phyloP scores from a whole-genome alignment of 2,797 vertebrate species.

The Orientallactaga sibirica region DNA sequence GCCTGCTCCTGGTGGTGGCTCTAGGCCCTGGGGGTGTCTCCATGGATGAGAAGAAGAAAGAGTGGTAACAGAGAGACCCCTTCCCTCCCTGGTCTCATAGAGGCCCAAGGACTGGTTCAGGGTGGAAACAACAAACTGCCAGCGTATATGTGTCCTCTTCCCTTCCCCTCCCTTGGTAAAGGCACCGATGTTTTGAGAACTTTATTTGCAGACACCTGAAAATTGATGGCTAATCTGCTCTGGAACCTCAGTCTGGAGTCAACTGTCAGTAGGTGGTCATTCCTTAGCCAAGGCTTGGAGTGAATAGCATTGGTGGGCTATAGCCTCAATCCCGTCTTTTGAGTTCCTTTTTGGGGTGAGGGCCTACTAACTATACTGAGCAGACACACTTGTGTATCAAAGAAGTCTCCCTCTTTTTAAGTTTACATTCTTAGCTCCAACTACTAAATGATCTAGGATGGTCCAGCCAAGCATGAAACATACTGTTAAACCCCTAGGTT shows the following conservation, averaged over 20 bases:
- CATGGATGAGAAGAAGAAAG: slow-evolving; percentile 99
- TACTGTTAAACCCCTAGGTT: slow-evolving; percentile 48
- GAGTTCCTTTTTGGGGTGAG: slow-evolving; percentile 22
- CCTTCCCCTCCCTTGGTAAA: slow-evolving; percentile 82
- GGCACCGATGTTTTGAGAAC: slow-evolving; percentile 88
- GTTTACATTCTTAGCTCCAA: slow-evolving; percentile 82
- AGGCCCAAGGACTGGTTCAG: slow-evolving; percentile 81
- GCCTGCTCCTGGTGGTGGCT: slow-evolving; percentile 97
- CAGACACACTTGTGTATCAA: slow-evolving; percentile 77
- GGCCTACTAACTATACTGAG: slow-evolving; percentile 79
- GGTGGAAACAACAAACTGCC: slow-evolving; percentile 84
- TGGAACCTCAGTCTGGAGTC: slow-evolving; percentile 62
- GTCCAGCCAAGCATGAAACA: slow-evolving; percentile 57
- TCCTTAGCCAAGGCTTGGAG: not conserved
- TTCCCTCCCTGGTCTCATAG: slow-evolving; percentile 68
- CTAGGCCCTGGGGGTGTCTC: slow-evolving; percentile 98
- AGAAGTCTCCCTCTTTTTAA: slow-evolving; percentile 74
- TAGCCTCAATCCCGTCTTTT: slow-evolving; percentile 51
- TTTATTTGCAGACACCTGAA: slow-evolving; percentile 85
- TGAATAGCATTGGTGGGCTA: slow-evolving; percentile 54
- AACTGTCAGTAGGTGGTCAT: not conserved
- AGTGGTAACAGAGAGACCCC: slow-evolving; percentile 92
- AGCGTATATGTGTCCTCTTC: slow-evolving; percentile 78
- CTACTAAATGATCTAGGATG: slow-evolving; percentile 60
- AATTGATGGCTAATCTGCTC: slow-evolving; percentile 75